Base-by-base conservation (phyloP, 2,113 vertebrate genomes). In the Terrapene triunguis region DNA sequence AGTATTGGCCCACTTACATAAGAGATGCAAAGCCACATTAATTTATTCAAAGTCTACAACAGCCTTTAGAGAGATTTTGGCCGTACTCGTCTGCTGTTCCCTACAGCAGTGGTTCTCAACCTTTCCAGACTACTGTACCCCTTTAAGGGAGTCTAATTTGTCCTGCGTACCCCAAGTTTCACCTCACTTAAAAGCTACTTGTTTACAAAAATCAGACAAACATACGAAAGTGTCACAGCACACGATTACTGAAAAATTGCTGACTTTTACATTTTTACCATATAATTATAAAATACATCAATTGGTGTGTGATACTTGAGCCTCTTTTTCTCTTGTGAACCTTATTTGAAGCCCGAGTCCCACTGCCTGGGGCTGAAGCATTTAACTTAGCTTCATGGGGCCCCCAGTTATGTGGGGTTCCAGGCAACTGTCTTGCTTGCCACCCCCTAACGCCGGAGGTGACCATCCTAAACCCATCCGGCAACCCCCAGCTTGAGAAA, bases 21-120 rank as follows among this genome's bases (percentile, higher is more conserved):
- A 65, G 72, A 82, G 42, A 51, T 7, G 1, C 4, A 54, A 76
- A 47, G 78, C 1, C 14, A 4, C 29, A 35, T 90, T 80, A 42
- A 84, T 53, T 82, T 29, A 38, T 5, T 84, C 50, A 85, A 92
- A 85, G 76, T 54, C 84, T 82, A 84, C 13, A 87, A 38, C 8
- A 79, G 38, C 35, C 87, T 8, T 78, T 32, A 65, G 13, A 76
- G 17, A 87, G 24, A 57, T 29, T 55, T 42, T 1, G 62, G 78
- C 4, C 17, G 5, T 29, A 89, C 57, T 17, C 42, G 51, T 50
- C 11, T 32, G 29, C 72, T 72, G 80, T 13, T 38, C 22, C 19
- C n/a, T 72, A 38, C 4, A 38, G 19, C 65, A 72, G 65, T 72
- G n/a, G 65, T 38, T 72, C n/a, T 38, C 35, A 72, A 72, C 8